Evolutionary conservation across 2,888 invertebrate species (phyloP).

Genomic region (Polymixis lichenea): DNA sequence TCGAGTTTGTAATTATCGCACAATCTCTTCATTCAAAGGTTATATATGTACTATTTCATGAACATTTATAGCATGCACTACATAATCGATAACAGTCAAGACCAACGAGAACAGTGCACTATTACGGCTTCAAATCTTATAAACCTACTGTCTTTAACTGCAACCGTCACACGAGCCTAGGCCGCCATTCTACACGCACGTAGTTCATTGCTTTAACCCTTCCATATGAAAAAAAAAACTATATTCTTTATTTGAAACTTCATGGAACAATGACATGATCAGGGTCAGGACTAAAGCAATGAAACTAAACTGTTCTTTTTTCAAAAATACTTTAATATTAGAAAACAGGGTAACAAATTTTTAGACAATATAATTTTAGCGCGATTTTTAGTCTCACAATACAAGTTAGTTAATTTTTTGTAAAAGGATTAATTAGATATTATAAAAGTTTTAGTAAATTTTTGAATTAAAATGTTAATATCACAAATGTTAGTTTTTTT

Average conservation of each 20-base stretch:
- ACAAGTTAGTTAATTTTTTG: constrained; percentile 59
- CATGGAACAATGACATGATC: constrained; percentile 58
- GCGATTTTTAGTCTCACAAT: constrained; percentile 61
- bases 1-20: constrained; percentile 34
- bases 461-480: constrained; percentile 62
- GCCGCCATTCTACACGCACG: constrained; percentile 67
- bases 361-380: constrained; percentile 57
- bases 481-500: constrained; percentile 68
- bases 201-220: constrained; percentile 88
- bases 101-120: constrained; percentile 71
- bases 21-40: constrained; percentile 53
- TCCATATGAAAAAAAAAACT: constrained; percentile 59
- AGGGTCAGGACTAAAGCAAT: constrained; percentile 88
- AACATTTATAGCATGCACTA: constrained; percentile 53
- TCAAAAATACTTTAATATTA: constrained; percentile 79
- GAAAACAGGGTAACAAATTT: constrained; percentile 73
- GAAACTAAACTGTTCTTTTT: constrained; percentile 81
- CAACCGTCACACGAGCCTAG: constrained; percentile 50
- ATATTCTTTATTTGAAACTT: constrained; percentile 43
- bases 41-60: constrained; percentile 54
- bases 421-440: constrained; percentile 55
- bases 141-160: constrained; percentile 48
- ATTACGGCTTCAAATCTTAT: constrained; percentile 70
- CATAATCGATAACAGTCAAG: constrained; percentile 70
- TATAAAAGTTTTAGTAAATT: constrained; percentile 47